Evolutionary conservation across 2,113 vertebrate species (phyloP).

Genomic region (Eclectus roratus): DNA sequence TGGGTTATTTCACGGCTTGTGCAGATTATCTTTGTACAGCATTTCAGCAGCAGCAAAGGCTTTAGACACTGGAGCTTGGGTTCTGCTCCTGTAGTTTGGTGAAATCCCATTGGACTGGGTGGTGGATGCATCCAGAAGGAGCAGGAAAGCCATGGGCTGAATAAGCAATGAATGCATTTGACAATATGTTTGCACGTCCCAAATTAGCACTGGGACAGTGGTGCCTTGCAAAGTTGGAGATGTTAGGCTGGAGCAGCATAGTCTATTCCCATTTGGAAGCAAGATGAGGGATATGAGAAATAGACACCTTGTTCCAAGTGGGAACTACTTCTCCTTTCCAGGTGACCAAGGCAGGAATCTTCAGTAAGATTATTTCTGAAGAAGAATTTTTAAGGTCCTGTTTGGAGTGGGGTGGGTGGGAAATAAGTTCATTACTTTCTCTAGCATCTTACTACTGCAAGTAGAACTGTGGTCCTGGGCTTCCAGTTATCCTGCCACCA

Average conservation of each 20-base stretch:
- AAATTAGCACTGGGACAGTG: background rate
- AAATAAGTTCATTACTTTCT: background rate
- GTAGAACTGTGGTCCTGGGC: background rate
- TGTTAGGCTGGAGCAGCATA: background rate
- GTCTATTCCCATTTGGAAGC: background rate
- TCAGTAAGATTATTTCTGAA: background rate
- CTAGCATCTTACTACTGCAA: rapidly evolving
- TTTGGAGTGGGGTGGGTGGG: background rate
- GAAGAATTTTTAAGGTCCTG: background rate
- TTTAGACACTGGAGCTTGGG: background rate
- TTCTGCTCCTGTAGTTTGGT: background rate
- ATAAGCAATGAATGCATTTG: background rate
- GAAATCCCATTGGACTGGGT: background rate
- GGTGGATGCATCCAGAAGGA: background rate
- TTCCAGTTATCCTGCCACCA: background rate
- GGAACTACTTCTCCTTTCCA: background rate
- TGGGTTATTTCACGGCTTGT: background rate
- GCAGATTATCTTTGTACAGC: rapidly evolving
- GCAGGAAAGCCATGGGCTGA: background rate
- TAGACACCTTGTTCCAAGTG: background rate
- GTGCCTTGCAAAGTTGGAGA: background rate
- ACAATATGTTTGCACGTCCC: background rate
- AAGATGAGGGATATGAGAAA: background rate
- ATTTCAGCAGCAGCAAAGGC: background rate
- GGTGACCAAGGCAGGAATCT: background rate